Percentiles rank a stretch among this genome's conserved stretches.
Conservation (phyloP, 2,113 vertebrate genomes). For the Actenoides hombroni region DNA sequence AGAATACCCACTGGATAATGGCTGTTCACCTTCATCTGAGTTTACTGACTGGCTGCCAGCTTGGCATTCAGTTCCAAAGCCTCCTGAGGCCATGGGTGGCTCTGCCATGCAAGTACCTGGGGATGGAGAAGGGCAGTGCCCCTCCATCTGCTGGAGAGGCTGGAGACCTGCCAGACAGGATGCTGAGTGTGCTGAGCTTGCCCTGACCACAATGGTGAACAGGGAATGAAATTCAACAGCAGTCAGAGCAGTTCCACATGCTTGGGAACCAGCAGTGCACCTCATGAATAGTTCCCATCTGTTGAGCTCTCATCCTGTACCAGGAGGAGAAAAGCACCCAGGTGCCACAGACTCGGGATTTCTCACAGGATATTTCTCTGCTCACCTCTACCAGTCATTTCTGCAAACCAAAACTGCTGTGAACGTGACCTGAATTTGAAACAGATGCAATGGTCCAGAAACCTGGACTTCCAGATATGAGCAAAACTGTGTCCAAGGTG, state of each 20-base stretch:
- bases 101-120: neutral
- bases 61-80: no score
- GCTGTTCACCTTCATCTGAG: neutral
- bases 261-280: neutral
- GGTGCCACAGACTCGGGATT: neutral
- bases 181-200: neutral
- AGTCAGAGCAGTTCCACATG: neutral
- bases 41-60: neutral
- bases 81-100: neutral
- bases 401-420: neutral
- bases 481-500: neutral
- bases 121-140: neutral
- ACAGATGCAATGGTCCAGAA: neutral
- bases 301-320: neutral
- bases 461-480: neutral
- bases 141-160: neutral
- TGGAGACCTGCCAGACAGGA: neutral
- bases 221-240: neutral
- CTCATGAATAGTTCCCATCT: neutral
- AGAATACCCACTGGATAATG: neutral
- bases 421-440: neutral
- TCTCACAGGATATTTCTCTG: neutral
- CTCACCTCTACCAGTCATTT: neutral
- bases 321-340: neutral
- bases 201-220: accelerated